Percentiles rank a stretch among this genome's conserved stretches.
Conservation (phyloP, 2,888 invertebrate genomes). For the Tipula vernalis region DNA sequence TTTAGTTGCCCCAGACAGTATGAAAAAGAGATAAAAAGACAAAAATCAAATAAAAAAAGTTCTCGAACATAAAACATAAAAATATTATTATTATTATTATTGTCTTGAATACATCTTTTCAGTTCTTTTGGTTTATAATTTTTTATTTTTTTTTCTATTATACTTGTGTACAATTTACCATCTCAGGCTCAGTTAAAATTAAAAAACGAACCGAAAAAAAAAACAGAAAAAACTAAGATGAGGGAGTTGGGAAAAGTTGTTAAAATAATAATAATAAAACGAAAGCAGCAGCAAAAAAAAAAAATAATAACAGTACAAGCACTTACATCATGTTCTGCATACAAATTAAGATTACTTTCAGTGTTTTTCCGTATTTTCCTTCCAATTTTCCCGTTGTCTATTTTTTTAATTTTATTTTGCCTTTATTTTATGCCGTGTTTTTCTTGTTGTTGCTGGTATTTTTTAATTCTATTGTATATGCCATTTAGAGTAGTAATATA, state of each 20-base stretch:
- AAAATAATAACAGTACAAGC: background rate
- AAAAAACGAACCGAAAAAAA: background rate
- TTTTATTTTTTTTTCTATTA: background rate
- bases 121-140: background rate
- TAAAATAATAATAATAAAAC: background rate
- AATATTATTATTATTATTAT: background rate
- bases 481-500: background rate
- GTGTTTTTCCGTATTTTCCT: background rate
- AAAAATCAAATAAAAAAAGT: background rate
- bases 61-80: background rate
- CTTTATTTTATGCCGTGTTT: background rate
- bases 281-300: background rate
- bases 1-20: background rate
- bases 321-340: constrained; percentile 4
- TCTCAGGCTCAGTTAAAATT: background rate
- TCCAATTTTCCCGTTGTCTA: background rate
- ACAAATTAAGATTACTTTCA: background rate
- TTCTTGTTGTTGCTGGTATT: background rate
- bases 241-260: background rate
- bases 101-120: background rate
- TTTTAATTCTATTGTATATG: background rate
- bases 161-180: background rate
- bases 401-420: background rate
- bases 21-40: background rate
- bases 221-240: background rate